A percentile compares a stretch with the other conserved stretches of the same genome.
Evolutionary conservation across 2,888 invertebrate species (phyloP).

Genomic region (Xanthia icteritia): DNA sequence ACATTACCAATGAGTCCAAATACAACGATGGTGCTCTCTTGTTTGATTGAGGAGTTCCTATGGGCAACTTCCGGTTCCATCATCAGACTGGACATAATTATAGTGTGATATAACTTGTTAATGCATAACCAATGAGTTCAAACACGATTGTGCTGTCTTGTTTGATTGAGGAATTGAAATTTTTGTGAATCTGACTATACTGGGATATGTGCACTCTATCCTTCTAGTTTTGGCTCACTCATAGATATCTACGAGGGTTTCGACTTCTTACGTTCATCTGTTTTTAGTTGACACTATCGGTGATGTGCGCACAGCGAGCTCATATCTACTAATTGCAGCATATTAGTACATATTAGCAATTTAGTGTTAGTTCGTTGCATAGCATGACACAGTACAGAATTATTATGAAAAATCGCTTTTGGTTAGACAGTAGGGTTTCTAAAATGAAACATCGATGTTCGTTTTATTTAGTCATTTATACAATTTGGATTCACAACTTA

Average conservation of each 20-base stretch:
- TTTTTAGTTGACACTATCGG: background rate
- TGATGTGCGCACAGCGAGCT: conserved; percentile 6
- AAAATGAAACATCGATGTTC: conserved; percentile 80
- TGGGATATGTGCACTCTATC: background rate
- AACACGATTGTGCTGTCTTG: no score
- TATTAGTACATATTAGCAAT: background rate
- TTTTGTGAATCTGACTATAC: background rate
- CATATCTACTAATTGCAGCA: background rate
- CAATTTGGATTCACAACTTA: conserved; percentile 85
- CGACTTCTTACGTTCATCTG: background rate
- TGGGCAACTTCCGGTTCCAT: no score
- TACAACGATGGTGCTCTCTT: no score
- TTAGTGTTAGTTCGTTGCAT: conserved; percentile 8
- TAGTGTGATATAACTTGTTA: no score
- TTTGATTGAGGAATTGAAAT: no score
- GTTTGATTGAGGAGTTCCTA: no score
- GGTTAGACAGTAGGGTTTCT: conserved; percentile 4
- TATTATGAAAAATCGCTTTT: conserved; percentile 6
- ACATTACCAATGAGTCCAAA: no score
- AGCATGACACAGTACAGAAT: background rate
- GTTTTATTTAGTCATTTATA: conserved; percentile 88
- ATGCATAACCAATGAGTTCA: no score
- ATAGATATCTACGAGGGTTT: background rate
- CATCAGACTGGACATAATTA: no score
- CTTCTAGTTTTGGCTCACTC: background rate